Percentiles rank a stretch among this genome's conserved stretches.
Conservation (phyloP, 2,797 vertebrate species). For the Fratercula arctica region DNA sequence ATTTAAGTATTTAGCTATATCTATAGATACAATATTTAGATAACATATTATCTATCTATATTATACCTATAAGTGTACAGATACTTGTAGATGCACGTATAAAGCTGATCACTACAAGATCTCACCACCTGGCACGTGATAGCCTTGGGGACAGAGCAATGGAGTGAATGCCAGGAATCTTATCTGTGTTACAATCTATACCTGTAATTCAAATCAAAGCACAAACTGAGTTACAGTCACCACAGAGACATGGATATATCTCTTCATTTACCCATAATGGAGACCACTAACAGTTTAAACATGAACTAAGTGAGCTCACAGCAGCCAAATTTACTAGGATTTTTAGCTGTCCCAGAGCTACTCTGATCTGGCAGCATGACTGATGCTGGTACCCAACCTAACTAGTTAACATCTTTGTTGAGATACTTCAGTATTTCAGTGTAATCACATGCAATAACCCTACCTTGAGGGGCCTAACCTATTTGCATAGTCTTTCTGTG, state of each 20-base stretch:
- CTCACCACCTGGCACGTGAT: background rate
- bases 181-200: background rate
- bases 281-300: background rate
- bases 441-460: background rate
- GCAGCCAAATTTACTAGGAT: background rate
- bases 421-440: background rate
- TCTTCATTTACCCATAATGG: background rate
- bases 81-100: background rate
- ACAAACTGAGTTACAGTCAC: background rate
- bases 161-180: background rate
- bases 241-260: fast-evolving
- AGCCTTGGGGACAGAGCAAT: background rate
- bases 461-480: background rate
- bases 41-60: background rate
- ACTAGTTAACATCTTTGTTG: background rate
- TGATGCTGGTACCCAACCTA: background rate
- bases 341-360: background rate
- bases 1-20: background rate
- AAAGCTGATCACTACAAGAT: background rate
- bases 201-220: background rate
- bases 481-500: background rate
- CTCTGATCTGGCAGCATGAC: background rate
- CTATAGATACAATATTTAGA: background rate
- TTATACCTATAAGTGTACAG: background rate
- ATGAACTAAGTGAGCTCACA: background rate